Evolutionary conservation across 64 coral and sea anemone genomes (phyloP).

Genomic region (Porites lutea): DNA sequence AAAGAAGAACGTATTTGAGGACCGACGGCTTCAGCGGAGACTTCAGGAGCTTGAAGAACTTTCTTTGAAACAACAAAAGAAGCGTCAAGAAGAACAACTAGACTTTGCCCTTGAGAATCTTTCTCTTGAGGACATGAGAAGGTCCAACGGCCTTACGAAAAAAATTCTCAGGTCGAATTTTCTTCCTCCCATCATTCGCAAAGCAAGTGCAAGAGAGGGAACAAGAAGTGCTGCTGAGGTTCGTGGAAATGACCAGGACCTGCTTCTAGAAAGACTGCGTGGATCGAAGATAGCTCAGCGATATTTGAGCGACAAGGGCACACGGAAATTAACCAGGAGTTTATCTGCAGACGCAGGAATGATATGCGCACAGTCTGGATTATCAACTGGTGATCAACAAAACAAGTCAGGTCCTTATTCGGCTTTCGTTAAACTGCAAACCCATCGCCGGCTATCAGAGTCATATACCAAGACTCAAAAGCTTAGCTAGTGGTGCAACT

Average conservation of each 20-base stretch:
- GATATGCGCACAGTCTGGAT: not conserved
- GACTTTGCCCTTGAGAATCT: constrained; percentile 19
- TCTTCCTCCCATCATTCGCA: constrained; percentile 21
- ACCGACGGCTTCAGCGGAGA: constrained; percentile 2
- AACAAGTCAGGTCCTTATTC: not conserved
- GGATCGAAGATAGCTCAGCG: constrained; percentile 12
- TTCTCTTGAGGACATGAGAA: constrained; percentile 19
- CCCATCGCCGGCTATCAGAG: no score
- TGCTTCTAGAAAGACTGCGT: constrained; percentile 6
- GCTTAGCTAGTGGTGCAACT: no score
- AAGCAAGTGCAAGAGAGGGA: not conserved
- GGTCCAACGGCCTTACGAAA: constrained; percentile 22
- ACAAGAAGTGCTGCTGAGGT: not conserved
- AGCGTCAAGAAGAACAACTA: constrained; percentile 4
- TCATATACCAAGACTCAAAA: no score
- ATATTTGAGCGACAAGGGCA: not conserved
- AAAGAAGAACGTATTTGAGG: constrained; percentile 42
- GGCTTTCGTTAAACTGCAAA: not conserved
- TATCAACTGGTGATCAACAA: not conserved
- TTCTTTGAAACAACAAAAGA: constrained; percentile 24
- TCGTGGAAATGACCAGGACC: not conserved
- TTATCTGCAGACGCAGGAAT: not conserved
- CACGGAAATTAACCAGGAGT: constrained; percentile 20
- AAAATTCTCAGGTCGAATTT: constrained; percentile 22
- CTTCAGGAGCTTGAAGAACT: not conserved